A percentile compares a stretch with the other conserved stretches of the same genome.
Conservation (phyloP, 1,140 invertebrate genomes). For the Spodoptera litura region DNA sequence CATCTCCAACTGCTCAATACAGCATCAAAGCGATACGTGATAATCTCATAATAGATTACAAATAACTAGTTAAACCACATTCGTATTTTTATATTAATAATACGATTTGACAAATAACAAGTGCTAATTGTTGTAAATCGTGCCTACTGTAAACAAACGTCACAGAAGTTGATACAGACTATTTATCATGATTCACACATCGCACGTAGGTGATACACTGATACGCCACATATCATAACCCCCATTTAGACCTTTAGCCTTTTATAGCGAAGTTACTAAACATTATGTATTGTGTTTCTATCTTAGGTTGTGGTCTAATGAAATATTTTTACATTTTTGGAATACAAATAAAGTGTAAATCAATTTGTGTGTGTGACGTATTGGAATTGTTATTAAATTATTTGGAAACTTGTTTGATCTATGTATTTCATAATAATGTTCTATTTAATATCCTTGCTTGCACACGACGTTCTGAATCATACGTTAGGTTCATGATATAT, state of each 20-base stretch:
- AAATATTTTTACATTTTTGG: conserved; percentile 15
- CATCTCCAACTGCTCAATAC: too few species aligned
- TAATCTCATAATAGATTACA: too few species aligned
- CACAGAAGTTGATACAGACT: conserved; percentile 33
- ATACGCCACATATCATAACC: conserved; percentile 15
- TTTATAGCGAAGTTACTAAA: conserved; percentile 19
- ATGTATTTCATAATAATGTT: too few species aligned
- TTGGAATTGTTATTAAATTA: too few species aligned
- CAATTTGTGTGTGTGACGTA: conserved; percentile 7
- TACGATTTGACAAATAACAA: not conserved
- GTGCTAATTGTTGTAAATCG: not conserved
- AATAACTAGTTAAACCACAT: too few species aligned
- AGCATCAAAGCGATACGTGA: too few species aligned
- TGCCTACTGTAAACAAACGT: conserved; percentile 36
- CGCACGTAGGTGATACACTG: conserved; percentile 15
- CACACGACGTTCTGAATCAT: too few species aligned
- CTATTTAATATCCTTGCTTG: too few species aligned
- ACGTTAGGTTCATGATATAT: too few species aligned
- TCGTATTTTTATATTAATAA: too few species aligned
- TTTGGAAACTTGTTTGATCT: too few species aligned
- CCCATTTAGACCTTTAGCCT: conserved; percentile 12
- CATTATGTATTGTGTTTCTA: conserved; percentile 5
- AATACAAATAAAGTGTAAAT: conserved; percentile 3
- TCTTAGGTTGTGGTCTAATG: conserved; percentile 8
- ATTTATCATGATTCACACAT: conserved; percentile 46